These are phyloP conservation scores for Corythornis leucogaster DNA, from an alignment of 2,797 vertebrate genomes.

Conservation along the genomic window DNA sequence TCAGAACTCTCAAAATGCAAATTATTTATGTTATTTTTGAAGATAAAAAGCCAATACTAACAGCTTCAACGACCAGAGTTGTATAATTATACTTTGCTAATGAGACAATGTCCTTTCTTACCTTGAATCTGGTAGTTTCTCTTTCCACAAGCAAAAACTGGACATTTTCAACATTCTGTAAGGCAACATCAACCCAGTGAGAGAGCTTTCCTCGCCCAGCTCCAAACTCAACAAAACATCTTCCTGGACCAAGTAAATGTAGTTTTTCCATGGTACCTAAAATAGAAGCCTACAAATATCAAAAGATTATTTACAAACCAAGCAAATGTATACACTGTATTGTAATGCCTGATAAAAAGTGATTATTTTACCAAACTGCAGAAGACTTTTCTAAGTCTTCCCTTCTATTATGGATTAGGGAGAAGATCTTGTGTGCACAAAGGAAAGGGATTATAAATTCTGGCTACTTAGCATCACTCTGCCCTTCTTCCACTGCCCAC, in stretches of 20 bases:
- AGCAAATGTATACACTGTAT: neutral
- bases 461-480: neutral
- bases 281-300: slow-evolving; percentile 89
- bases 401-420: neutral
- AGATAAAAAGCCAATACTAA: neutral
- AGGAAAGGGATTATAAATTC: neutral
- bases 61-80: neutral
- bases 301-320: slow-evolving; percentile 57
- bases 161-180: slow-evolving; percentile 81
- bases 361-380: neutral
- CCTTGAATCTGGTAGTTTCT: slow-evolving; percentile 94
- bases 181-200: slow-evolving; percentile 92
- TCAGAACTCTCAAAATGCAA: neutral
- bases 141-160: slow-evolving; percentile 95
- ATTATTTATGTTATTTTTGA: neutral
- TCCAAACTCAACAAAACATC: slow-evolving; percentile 95
- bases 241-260: slow-evolving; percentile 85
- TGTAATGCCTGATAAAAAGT: slow-evolving; percentile 2
- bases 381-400: neutral
- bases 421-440: neutral
- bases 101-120: slow-evolving; percentile 3
- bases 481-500: neutral
- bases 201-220: slow-evolving; percentile 96
- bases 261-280: slow-evolving; percentile 91
- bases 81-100: neutral